Evolutionary conservation across 2,888 invertebrate species (phyloP), one percentile per base, ranked within the genome.

Genomic region (Strigamia crassipes): DNA sequence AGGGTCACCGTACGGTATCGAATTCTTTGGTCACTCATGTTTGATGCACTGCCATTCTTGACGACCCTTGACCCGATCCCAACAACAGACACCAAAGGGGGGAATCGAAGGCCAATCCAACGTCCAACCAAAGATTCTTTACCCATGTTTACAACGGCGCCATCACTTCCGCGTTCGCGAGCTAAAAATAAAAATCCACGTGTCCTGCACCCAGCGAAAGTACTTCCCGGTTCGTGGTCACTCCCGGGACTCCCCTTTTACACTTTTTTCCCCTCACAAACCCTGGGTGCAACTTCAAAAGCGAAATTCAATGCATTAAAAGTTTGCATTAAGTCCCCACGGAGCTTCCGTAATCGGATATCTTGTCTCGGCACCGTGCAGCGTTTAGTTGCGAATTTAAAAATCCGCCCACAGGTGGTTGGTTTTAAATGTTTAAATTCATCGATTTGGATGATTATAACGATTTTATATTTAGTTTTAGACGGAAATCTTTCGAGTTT

Each of bases 181-280:
- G 61, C 61, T 66, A 66, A 66, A 66, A 66, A 66, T 21, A 21
- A 66, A 66, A 23, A 4, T 66, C n/a, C 18, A 12, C 61, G 61
- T 66, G 46, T n/a, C 15, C 15, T 13, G 8, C 21, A 8, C 5
- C 18, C 12, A 18, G 61, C 1, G 61, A 66, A 66, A 66, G 61
- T 66, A 66, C 61, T 66, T 66, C 61, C 61, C 61, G 61, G 61
- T 66, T 66, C 23, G 23, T 66, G 61, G 61, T 61, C n/a, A 61
- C 15, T 61, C 12, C 42, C 15, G 61, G 61, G n/a, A n/a, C n/a
- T 61, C 3, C 23, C 61, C 46, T 12, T 18, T 21, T 66, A 15
- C 61, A 23, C 18, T 66, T 66, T 66, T 66, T 21, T 21, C 23
- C 21, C 21, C 18, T 66, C 18, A 3, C 4, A 23, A 23, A 10